Evolutionary conservation across 2,113 vertebrate species (phyloP), one percentile per base, ranked within the genome.

Genomic region (Heterocephalus glaber): DNA sequence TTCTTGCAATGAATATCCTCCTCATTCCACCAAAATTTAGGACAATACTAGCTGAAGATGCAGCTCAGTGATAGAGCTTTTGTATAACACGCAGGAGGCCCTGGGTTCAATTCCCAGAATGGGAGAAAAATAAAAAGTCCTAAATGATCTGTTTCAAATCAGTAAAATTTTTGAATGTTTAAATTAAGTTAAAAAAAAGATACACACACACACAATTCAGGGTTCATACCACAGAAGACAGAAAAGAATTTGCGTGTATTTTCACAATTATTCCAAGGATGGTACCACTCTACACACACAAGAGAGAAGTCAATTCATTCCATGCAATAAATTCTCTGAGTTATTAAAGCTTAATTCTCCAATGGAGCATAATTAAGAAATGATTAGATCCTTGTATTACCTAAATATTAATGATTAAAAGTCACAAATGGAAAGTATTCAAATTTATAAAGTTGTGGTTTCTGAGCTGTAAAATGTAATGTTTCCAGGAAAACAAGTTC

Each of bases 401-500:
- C 63, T 93, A 96, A 84, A 77, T 54, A 72, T 72, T 79, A 95
- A 83, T 89, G 44, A 90, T 86, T 79, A 96, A 85, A 41, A 80
- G 22, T 94, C 47, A 89, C 58, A 91, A 88, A 80, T 11, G 35
- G 33, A 35, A 94, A 94, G 80, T 83, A 7, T 96, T 72, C 88
- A 10, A 56, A 94, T 80, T 83, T 85, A 87, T 35, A 94, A 7
- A 79, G 44, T 41, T 95, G 66, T 85, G n/a, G 47, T 90, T 85
- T 92, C 77, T 88, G 76, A 95, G n/a, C 41, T 63, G 28, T 41
- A 77, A 97, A 95, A 95, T 85, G 30, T 33, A 58, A 38, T 41
- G 24, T 26, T 77, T 95, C 38, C 20, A 92, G 60, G 58, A 95
- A 97, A 96, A 93, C 11, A 96, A 47, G 38, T 35, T 90, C 70